phyloP scores from a whole-genome alignment of 2,797 vertebrate genomes.

The Eutrigla gurnardus region DNA sequence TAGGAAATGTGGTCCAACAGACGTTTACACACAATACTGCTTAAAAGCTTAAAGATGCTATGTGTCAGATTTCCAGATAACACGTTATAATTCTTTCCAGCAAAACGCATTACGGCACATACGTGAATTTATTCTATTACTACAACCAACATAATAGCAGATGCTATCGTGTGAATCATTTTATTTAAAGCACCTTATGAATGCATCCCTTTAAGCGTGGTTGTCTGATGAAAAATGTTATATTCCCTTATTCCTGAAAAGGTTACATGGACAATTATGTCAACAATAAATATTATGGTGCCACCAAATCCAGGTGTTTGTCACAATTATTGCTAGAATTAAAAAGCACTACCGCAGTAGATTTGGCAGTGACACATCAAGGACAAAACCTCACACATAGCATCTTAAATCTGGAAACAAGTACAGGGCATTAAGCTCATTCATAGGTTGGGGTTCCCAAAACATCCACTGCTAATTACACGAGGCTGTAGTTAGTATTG shows the following conservation, averaged over 20 bases:
- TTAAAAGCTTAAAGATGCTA: constrained; percentile 51
- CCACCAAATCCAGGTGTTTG: constrained; percentile 19
- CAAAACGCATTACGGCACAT: constrained; percentile 19
- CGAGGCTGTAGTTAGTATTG: constrained; percentile 16
- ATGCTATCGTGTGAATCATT: constrained; percentile 17
- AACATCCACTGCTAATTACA: constrained; percentile 45
- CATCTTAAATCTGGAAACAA: constrained; percentile 60
- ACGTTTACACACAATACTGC: constrained; percentile 46
- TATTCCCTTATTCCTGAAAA: neutral
- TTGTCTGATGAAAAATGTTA: neutral
- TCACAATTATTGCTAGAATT: constrained; percentile 64
- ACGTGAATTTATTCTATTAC: constrained; percentile 8
- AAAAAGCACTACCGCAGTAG: constrained; percentile 54
- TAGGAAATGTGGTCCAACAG: constrained; percentile 60
- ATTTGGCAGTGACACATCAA: constrained; percentile 63
- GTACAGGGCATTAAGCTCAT: constrained; percentile 32
- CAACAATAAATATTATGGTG: constrained; percentile 15
- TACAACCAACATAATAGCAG: constrained; percentile 11
- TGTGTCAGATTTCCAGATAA: constrained; percentile 60
- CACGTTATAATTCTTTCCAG: constrained; percentile 56
- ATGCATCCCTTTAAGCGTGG: constrained; percentile 13
- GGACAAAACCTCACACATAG: constrained; percentile 62
- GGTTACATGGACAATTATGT: constrained; percentile 4
- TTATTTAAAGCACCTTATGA: constrained; percentile 34
- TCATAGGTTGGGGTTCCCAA: constrained; percentile 48